Evolutionary conservation across 2,797 vertebrate genomes (phyloP).

Genomic region (Melanotaenia nigrans): DNA sequence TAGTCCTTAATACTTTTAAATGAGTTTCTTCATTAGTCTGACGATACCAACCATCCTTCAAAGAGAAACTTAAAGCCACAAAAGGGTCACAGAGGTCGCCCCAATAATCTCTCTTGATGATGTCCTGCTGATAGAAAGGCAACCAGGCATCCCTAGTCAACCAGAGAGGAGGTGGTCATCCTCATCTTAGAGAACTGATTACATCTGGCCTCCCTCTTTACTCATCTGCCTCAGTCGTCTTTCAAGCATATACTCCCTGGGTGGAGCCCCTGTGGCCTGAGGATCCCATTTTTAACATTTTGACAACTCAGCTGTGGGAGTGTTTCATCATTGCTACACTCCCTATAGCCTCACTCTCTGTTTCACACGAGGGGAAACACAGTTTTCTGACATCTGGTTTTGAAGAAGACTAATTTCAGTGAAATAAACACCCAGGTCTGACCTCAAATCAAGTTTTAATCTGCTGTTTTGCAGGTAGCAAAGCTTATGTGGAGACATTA

Average conservation of each 20-base stretch:
- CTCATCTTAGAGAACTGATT: conserved; percentile 74
- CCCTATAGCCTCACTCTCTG: conserved; percentile 35
- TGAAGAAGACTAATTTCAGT: conserved; percentile 19
- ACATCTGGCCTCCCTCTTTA: conserved; percentile 75
- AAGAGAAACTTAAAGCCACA: conserved; percentile 80
- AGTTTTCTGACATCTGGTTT: conserved; percentile 46
- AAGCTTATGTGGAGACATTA: conserved; percentile 18
- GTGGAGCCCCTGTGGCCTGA: conserved; percentile 68
- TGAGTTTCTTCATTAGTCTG: conserved; percentile 62
- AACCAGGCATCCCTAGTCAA: conserved; percentile 69
- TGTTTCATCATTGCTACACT: conserved; percentile 57
- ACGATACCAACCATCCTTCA: conserved; percentile 74
- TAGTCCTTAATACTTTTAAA: conserved; percentile 31
- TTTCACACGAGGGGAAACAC: conserved; percentile 43
- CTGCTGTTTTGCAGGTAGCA: conserved; percentile 35
- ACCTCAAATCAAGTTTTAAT: conserved; percentile 35
- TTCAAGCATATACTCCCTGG: conserved; percentile 70
- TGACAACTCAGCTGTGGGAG: conserved; percentile 73
- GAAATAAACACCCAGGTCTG: conserved; percentile 27
- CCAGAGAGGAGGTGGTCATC: conserved; percentile 69
- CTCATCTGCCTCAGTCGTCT: conserved; percentile 59
- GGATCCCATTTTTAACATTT: conserved; percentile 74
- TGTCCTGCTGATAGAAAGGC: conserved; percentile 80
- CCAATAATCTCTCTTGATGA: conserved; percentile 83
- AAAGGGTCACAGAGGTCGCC: conserved; percentile 75